phyloP scores from a whole-genome alignment of 1,140 invertebrate species.

The Stenopsyche tienmushanensis region DNA sequence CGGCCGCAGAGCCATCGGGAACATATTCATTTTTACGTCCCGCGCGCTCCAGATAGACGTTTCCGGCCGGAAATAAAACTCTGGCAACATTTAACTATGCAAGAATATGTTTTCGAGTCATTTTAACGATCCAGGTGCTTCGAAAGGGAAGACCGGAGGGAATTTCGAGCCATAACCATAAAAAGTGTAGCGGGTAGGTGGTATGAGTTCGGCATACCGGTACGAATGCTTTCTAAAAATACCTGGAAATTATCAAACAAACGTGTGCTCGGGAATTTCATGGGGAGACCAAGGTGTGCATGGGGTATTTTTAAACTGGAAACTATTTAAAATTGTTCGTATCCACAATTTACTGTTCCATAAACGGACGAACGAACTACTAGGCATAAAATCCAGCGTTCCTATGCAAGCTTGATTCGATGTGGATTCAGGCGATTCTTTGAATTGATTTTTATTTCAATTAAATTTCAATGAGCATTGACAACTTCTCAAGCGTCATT shows the following conservation, averaged over 20 bases:
- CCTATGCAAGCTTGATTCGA: too few species aligned
- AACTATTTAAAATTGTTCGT: too few species aligned
- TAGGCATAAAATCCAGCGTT: too few species aligned
- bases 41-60: neutral
- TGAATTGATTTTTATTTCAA: too few species aligned
- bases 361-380: too few species aligned
- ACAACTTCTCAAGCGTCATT: too few species aligned
- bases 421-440: too few species aligned
- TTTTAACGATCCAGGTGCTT: slow-evolving; percentile 37
- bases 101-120: slow-evolving; percentile 16
- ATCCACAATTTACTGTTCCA: too few species aligned
- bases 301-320: too few species aligned
- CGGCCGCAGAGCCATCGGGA: neutral
- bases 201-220: slow-evolving; percentile 3
- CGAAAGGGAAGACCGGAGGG: slow-evolving; percentile 1
- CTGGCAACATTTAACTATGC: slow-evolving; percentile 19
- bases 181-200: slow-evolving; percentile 19
- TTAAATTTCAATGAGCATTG: too few species aligned
- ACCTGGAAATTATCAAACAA: slow-evolving; percentile 28
- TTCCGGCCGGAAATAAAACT: slow-evolving; percentile 17
- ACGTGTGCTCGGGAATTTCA: neutral
- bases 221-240: slow-evolving; percentile 40
- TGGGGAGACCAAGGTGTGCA: too few species aligned
- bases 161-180: slow-evolving; percentile 35
- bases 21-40: neutral